A percentile compares a stretch with the other conserved stretches of the same genome.
Conservation (phyloP, 1,140 invertebrate genomes). For the Euschistus heros region DNA sequence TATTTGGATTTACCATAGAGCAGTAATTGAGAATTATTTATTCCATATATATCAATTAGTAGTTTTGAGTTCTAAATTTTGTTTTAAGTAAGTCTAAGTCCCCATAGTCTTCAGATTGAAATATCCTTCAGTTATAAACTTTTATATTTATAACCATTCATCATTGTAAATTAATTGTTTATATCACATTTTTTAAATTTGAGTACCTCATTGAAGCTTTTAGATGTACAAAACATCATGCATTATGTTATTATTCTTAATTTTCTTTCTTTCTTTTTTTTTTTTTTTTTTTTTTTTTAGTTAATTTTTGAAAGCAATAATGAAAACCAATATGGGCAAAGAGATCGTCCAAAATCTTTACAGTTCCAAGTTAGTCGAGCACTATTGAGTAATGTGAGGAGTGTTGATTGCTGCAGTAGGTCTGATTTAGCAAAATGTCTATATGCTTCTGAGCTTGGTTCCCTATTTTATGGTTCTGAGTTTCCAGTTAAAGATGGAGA, state of each 20-base stretch:
- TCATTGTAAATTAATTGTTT: too few relatives aligned
- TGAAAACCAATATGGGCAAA: conserved; percentile 54
- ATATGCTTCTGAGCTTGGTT: conserved; percentile 57
- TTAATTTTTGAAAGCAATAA: conserved; percentile 57
- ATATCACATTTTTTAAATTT: too few relatives aligned
- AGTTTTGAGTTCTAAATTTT: too few relatives aligned
- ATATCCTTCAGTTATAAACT: too few relatives aligned
- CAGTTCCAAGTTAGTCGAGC: conserved; percentile 72
- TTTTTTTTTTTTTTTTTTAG: conserved; percentile 36
- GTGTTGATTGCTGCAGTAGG: conserved; percentile 52
- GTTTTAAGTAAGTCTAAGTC: too few relatives aligned
- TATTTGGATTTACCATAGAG: too few relatives aligned
- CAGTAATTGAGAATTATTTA: too few relatives aligned
- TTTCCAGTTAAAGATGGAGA: conserved; percentile 59
- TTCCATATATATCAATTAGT: too few relatives aligned
- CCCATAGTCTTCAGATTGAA: too few relatives aligned
- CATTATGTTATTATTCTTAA: background rate
- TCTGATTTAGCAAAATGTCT: conserved; percentile 61
- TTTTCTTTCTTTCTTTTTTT: conserved; percentile 10
- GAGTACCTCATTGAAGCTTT: too few relatives aligned
- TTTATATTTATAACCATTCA: too few relatives aligned
- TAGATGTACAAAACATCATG: too few relatives aligned
- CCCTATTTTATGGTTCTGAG: conserved; percentile 57
- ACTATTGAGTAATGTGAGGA: conserved; percentile 66
- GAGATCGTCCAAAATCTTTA: conserved; percentile 68